Evolutionary conservation across 1,140 invertebrate species (phyloP), one percentile per base, ranked within the genome.

Genomic region (Drepana arcuata): DNA sequence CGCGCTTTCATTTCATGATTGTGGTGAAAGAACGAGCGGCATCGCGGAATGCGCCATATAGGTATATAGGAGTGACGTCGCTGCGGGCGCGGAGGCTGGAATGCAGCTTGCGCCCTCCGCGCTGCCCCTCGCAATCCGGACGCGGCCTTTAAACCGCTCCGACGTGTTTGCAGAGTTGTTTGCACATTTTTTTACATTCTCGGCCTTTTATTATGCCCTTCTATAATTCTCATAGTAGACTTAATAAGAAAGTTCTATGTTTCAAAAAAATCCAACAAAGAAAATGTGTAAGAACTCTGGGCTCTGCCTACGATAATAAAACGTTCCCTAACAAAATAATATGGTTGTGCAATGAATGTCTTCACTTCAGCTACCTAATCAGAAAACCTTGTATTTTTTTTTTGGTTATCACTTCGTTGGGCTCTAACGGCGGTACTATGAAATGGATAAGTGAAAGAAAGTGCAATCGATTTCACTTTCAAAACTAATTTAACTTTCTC

Each of bases 401-500:
- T n/a, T n/a, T n/a, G n/a, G n/a, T n/a, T n/a, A n/a, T n/a, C n/a
- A n/a, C n/a, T n/a, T n/a, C n/a, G n/a, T n/a, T n/a, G n/a, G n/a
- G n/a, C n/a, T 56, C 52, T 39, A 60, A 61, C 51, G 60, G 55
- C 54, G 52, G 54, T 60, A 59, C 61, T 74, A 64, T 77, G 53
- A 73, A 78, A 73, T 74, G 60, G 56, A 66, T 78, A 77, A 82
- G 71, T 74, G 62, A 77, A 82, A 78, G 78, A 82, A 78, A 72
- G 67, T 79, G 62, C 70, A 78, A 82, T 82, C 70, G 73, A 82
- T 82, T 82, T 82, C 74, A 78, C 78, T 82, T 82, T 82, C 74
- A 82, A 78, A 77, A 75, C 74, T 79, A 82, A 79, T 75, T 79
- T 82, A 78, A 82, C 78, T 82, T 82, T 82, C 78, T 78, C 78